Conservation (phyloP, 2,888 invertebrate species). For the Rambutsinella grinnellia region DNA sequence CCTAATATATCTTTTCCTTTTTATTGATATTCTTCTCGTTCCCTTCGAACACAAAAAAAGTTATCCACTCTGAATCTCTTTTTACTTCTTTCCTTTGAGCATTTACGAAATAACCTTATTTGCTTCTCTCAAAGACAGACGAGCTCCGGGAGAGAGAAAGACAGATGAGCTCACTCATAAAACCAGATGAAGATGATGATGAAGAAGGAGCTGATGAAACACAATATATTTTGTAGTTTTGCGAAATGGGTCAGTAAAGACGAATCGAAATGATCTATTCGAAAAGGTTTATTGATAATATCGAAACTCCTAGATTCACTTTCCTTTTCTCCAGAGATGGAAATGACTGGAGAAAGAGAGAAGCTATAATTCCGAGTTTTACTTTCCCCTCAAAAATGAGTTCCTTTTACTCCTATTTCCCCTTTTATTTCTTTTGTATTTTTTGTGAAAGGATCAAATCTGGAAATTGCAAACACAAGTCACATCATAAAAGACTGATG, state of each 20-base stretch:
- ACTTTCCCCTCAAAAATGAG: not conserved
- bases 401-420: not conserved
- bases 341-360: not conserved
- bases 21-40: slow-evolving; percentile 1
- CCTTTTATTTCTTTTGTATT: too few species aligned
- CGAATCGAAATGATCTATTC: not conserved
- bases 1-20: slow-evolving; percentile 6
- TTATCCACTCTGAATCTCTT: not conserved
- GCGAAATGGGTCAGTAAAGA: slow-evolving; percentile 2
- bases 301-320: not conserved
- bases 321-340: not conserved
- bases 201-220: not conserved
- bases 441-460: not conserved
- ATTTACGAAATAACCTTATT: not conserved
- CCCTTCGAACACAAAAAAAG: slow-evolving; percentile 2
- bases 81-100: not conserved
- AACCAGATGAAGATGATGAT: not conserved
- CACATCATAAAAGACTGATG: not conserved
- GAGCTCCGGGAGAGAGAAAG: not conserved
- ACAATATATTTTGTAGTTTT: not conserved
- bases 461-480: not conserved
- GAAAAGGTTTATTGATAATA: not conserved
- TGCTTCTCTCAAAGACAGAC: not conserved
- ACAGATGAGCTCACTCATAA: slow-evolving; percentile 11
- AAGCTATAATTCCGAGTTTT: not conserved